These are phyloP conservation scores for Condylostylus longicornis DNA, from an alignment of 1,140 invertebrate species.

Conservation along the genomic window DNA sequence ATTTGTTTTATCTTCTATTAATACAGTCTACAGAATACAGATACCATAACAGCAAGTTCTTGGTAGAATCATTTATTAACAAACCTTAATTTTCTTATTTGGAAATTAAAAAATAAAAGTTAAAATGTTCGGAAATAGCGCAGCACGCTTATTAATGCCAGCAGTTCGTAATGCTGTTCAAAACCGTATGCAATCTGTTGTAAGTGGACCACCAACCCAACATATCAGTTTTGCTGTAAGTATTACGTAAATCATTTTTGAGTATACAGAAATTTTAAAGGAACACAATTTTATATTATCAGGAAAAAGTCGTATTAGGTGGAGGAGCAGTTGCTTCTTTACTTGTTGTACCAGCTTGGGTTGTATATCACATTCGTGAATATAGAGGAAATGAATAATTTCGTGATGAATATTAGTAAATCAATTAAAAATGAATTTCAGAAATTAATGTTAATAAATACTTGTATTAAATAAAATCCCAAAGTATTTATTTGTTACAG, in stretches of 20 bases:
- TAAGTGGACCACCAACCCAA: slow-evolving; percentile 25
- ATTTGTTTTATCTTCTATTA: too few species aligned
- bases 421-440: too few species aligned
- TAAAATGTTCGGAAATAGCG: slow-evolving; percentile 30
- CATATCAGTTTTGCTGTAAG: slow-evolving; percentile 25
- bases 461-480: too few species aligned
- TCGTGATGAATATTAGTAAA: too few species aligned
- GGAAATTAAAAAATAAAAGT: too few species aligned
- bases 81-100: too few species aligned
- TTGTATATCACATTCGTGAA: slow-evolving; percentile 27
- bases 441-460: too few species aligned
- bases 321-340: slow-evolving; percentile 24
- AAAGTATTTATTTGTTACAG: too few species aligned
- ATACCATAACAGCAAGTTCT: too few species aligned
- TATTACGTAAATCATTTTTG: slow-evolving; percentile 24
- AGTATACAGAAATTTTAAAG: background rate
- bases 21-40: too few species aligned
- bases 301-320: slow-evolving; percentile 27
- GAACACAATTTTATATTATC: slow-evolving; percentile 7
- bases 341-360: slow-evolving; percentile 26
- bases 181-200: slow-evolving; percentile 23
- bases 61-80: too few species aligned
- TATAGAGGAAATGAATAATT: slow-evolving; percentile 28
- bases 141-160: slow-evolving; percentile 25
- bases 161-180: slow-evolving; percentile 24